Evolutionary conservation across 2,888 invertebrate species (phyloP), one percentile per base, ranked within the genome.

Genomic region (Netelia virgata): DNA sequence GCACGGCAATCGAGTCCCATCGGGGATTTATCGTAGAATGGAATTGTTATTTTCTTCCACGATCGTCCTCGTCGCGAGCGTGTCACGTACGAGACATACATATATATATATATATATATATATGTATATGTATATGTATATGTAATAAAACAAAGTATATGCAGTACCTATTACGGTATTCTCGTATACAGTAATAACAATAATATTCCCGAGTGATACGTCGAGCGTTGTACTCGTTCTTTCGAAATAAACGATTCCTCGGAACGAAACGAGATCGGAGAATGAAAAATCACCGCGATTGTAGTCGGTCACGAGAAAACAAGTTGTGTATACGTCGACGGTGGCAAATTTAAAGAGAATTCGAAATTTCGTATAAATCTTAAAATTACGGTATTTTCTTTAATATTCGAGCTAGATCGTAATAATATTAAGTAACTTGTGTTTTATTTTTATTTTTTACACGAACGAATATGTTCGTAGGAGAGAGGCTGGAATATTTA

Each of bases 401-500:
- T 57, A 57, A 57, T 43, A n/a, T 63, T n/a, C 36, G 11, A 64
- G 5, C 8, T 18, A 64, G 16, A 43, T 64, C 3, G 6, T 64
- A 53, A 14, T 23, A 9, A 36, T 28, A 70, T n/a, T 6, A 70
- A 28, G 23, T 70, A 8, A 70, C 47, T 14, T 10, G 5, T 14
- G 20, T 3, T 5, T 5, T n/a, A n/a, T n/a, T n/a, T n/a, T 11
- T 0, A 23, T 59, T 61, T 61, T 41, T 41, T 64, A 47, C 43
- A n/a, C 16, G 41, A 77, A 69, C n/a, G 36, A 69, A 69, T 53
- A 57, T 9, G 18, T 18, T 57, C 41, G 55, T 41, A 66, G 11
- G 28, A 9, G 47, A 83, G 79, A 86, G 89, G 87, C 82, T 87
- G 88, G 90, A 91, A 91, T 91, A 90, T 91, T 91, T 91, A 90